A percentile compares a stretch with the other conserved stretches of the same genome.
phyloP scores from a whole-genome alignment of 2,888 invertebrate species.

The Scrobipalpa costella region DNA sequence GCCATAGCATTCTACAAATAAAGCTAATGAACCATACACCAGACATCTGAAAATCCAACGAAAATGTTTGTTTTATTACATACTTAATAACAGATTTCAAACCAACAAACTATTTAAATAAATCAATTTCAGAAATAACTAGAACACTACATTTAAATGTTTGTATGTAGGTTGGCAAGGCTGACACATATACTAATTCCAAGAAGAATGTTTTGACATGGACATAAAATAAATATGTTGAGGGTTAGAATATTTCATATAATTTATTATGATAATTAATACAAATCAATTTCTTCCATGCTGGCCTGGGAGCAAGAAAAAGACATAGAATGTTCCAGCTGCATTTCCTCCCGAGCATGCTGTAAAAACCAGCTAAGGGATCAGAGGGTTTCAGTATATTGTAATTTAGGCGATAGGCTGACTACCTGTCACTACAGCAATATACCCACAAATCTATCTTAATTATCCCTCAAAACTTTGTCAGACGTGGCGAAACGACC shows the following conservation, averaged over 20 bases:
- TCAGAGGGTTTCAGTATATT: too few species aligned
- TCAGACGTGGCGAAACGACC: too few species aligned
- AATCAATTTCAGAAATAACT: not conserved
- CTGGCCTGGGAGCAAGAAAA: not conserved
- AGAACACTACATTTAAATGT: constrained; percentile 1
- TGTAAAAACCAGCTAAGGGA: too few species aligned
- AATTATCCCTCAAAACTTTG: too few species aligned
- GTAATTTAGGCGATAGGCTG: too few species aligned
- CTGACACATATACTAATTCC: constrained; percentile 1
- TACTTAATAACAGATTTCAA: not conserved
- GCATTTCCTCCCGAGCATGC: too few species aligned
- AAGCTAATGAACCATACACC: too few species aligned
- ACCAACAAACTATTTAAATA: not conserved
- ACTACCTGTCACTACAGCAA: too few species aligned
- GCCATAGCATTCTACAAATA: too few species aligned
- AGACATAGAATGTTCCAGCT: too few species aligned
- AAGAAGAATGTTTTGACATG: constrained; percentile 8
- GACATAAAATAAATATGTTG: not conserved
- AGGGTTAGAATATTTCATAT: not conserved
- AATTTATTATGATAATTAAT: not conserved
- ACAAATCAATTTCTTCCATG: not conserved
- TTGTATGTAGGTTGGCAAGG: not conserved
- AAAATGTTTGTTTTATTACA: not conserved
- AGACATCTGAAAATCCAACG: not conserved
- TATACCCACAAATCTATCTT: too few species aligned